Base-by-base conservation (phyloP, 2,113 vertebrate species). In the Gymnocephalus cernua region DNA sequence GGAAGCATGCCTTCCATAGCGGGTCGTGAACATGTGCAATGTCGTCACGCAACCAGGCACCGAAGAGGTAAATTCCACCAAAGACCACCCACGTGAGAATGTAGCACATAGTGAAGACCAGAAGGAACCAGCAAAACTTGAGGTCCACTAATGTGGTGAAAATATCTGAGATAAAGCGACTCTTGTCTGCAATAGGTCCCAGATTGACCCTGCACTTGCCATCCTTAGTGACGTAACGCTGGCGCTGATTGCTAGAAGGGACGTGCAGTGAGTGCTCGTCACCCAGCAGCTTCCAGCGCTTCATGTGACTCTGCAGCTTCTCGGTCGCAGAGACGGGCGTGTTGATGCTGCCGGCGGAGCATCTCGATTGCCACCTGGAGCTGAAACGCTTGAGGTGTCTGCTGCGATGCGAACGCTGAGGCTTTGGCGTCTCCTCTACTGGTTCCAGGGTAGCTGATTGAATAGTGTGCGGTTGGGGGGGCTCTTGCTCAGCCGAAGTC, bases 91-190 rank as follows among this genome's bases (percentile, higher is more conserved):
- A 97, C 5, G 96, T 97, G 61, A 94, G 16, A 0, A 96, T 78
- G 82, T 97, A 97, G 87, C 96, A 96, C 93, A 95, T 94, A 84
- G 94, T 95, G 91, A 97, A 97, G 65, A 96, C 87, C 0, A 96
- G 95, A 74, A 97, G 96, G 89, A 97, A 96, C 96, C 96, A 96
- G 79, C 95, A 93, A 72, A 94, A 97, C 86, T 96, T 96, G 82
- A 97, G 95, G 86, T 97, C 96, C 64, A 97, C 95, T 0, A 97
- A 79, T 21, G 96, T 96, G 84, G 96, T 97, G 89, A 97, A 97
- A 75, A 96, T 96, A 69, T 97, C 96, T 0, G 95, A 96, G 64
- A 97, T 83, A 58, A 96, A 96, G 63, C 95, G 91, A 69, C 94
- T 95, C 86, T 96, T 96, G 74, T 97, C 95, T 50, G 86, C 86